Evolutionary conservation across 2,888 invertebrate genomes (phyloP).

Genomic region (Drosophila mimetica): DNA sequence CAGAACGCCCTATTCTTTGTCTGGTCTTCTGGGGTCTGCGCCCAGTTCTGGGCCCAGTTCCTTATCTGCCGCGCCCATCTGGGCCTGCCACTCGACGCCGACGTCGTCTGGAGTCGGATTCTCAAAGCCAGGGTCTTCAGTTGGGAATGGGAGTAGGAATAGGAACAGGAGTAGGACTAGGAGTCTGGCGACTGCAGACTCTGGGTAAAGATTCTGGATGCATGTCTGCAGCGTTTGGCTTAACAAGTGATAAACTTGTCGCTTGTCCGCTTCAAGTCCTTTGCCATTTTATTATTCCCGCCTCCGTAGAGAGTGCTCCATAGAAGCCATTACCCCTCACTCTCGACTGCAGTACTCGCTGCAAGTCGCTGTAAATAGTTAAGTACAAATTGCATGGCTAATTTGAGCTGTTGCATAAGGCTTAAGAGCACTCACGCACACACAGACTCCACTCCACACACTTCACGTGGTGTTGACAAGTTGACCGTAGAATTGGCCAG

Average conservation of each 20-base stretch:
- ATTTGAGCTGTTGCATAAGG: conserved; percentile 68
- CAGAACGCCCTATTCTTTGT: conserved; percentile 20
- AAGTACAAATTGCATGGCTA: conserved; percentile 76
- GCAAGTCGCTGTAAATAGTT: conserved; percentile 60
- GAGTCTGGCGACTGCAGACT: background rate
- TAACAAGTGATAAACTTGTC: conserved; percentile 74
- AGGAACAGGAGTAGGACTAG: conserved; percentile 13
- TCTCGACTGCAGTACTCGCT: conserved; percentile 1
- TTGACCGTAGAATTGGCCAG: conserved; percentile 27
- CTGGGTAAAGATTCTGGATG: conserved; percentile 12
- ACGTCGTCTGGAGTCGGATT: conserved; percentile 26
- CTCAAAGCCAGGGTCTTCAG: conserved; percentile 6
- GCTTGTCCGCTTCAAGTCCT: conserved; percentile 72
- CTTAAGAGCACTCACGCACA: conserved; percentile 15
- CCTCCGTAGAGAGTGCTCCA: conserved; percentile 48
- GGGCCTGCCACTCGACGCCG: conserved; percentile 56
- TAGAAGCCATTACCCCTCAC: conserved; percentile 28
- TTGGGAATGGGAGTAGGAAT: conserved; percentile 8
- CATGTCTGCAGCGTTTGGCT: conserved; percentile 57
- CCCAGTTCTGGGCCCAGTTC: conserved; percentile 14
- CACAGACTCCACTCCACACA: background rate
- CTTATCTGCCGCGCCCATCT: conserved; percentile 63
- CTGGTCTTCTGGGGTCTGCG: background rate
- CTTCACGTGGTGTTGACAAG: conserved; percentile 27
- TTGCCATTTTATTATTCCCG: conserved; percentile 63